Evolutionary conservation across 2,113 vertebrate species (phyloP).

Genomic region (Equus przewalskii): DNA sequence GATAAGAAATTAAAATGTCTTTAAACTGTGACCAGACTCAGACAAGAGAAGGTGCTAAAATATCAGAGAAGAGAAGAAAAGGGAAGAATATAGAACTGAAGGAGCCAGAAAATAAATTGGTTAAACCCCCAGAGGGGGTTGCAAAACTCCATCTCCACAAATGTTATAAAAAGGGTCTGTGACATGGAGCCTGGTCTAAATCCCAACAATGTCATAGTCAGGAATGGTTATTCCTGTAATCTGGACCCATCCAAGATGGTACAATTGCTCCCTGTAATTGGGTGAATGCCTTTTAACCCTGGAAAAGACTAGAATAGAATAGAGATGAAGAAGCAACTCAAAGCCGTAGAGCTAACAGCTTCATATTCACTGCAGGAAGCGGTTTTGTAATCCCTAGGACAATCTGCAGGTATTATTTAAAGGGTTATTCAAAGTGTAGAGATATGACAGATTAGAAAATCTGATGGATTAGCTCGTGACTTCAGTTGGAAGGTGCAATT

Average conservation of each 20-base stretch:
- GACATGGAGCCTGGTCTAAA: background rate
- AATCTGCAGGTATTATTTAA: background rate
- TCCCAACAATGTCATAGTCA: background rate
- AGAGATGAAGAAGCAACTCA: background rate
- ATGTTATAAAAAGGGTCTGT: background rate
- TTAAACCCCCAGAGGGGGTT: background rate
- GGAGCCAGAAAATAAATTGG: background rate
- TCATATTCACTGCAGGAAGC: background rate
- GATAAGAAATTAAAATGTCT: slow-evolving; percentile 42
- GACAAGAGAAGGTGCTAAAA: background rate
- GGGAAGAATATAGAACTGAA: background rate
- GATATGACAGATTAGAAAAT: background rate
- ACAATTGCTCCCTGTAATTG: background rate
- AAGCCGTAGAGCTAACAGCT: background rate
- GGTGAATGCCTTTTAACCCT: background rate
- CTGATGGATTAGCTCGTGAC: background rate
- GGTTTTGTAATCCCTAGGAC: background rate
- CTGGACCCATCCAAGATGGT: background rate
- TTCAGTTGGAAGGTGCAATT: background rate
- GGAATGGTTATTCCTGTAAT: too few species aligned
- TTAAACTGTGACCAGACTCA: background rate
- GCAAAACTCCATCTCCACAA: background rate
- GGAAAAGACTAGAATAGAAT: background rate
- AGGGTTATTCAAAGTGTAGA: background rate
- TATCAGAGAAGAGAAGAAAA: slow-evolving; percentile 32